A percentile compares a stretch with the other conserved stretches of the same genome.
phyloP scores from a whole-genome alignment of 2,888 invertebrate genomes.

The Meliscaeva auricollis region DNA sequence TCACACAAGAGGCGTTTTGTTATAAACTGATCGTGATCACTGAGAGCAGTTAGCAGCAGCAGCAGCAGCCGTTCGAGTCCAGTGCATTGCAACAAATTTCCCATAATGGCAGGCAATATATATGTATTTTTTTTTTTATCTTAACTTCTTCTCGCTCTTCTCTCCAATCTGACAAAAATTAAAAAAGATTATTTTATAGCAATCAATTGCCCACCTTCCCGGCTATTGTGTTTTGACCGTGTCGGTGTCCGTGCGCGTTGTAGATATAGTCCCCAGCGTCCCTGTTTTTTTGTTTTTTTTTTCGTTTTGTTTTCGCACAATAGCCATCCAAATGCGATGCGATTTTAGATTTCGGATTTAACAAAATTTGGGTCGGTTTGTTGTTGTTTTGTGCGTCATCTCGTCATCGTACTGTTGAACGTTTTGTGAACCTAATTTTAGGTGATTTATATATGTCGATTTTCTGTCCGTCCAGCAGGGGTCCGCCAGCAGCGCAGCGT shows the following conservation, averaged over 20 bases:
- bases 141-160: slow-evolving; percentile 33
- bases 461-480: slow-evolving; percentile 67
- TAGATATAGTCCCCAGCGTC: slow-evolving; percentile 21
- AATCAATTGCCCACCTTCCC: slow-evolving; percentile 72
- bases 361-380: slow-evolving; percentile 39
- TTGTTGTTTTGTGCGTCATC: slow-evolving; percentile 68
- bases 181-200: slow-evolving; percentile 73
- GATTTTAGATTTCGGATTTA: slow-evolving; percentile 64
- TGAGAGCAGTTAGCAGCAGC: slow-evolving; percentile 41
- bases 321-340: slow-evolving; percentile 68
- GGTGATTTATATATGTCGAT: slow-evolving; percentile 74
- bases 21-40: slow-evolving; percentile 55
- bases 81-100: slow-evolving; percentile 67
- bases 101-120: slow-evolving; percentile 65
- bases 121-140: slow-evolving; percentile 45
- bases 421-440: slow-evolving; percentile 71
- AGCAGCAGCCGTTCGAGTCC: slow-evolving; percentile 14
- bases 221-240: slow-evolving; percentile 40
- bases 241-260: slow-evolving; percentile 10
- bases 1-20: slow-evolving; percentile 69
- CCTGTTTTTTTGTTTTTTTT: neutral
- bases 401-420: slow-evolving; percentile 66
- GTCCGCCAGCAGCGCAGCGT: slow-evolving; percentile 41
- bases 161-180: slow-evolving; percentile 63
- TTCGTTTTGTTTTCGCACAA: slow-evolving; percentile 56